Evolutionary conservation across 2,113 vertebrate species (phyloP).

Genomic region (Echinops telfairi): DNA sequence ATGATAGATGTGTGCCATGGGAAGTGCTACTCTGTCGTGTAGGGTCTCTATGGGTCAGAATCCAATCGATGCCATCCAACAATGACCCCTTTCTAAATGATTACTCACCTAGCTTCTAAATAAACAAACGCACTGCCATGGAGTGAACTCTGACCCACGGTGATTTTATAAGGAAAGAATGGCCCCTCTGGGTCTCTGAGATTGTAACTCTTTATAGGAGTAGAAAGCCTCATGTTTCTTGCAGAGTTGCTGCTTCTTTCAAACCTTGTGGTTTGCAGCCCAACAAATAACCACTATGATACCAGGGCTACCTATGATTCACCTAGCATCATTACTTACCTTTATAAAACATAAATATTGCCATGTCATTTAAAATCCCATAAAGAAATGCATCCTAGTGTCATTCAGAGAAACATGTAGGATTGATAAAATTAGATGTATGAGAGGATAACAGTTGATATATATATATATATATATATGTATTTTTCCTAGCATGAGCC

Average conservation of each 20-base stretch:
- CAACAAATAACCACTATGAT: too few species aligned
- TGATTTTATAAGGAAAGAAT: too few species aligned
- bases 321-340: background rate
- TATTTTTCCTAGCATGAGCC: background rate
- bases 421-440: background rate
- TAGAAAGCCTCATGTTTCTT: too few species aligned
- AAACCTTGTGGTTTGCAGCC: too few species aligned
- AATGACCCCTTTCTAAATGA: background rate
- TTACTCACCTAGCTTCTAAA: constrained; percentile 22
- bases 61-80: background rate
- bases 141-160: too few species aligned
- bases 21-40: background rate
- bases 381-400: constrained; percentile 5
- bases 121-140: too few species aligned
- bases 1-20: background rate
- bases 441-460: background rate
- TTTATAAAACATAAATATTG: background rate
- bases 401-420: background rate
- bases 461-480: background rate
- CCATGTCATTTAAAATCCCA: background rate
- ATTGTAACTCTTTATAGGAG: too few species aligned
- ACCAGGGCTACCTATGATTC: too few species aligned
- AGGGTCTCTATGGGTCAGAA: background rate
- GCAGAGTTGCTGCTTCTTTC: too few species aligned
- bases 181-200: too few species aligned